A percentile compares a stretch with the other conserved stretches of the same genome.
Conservation (phyloP, 2,888 invertebrate genomes). For the Spatulosminthurus flaviceps region DNA sequence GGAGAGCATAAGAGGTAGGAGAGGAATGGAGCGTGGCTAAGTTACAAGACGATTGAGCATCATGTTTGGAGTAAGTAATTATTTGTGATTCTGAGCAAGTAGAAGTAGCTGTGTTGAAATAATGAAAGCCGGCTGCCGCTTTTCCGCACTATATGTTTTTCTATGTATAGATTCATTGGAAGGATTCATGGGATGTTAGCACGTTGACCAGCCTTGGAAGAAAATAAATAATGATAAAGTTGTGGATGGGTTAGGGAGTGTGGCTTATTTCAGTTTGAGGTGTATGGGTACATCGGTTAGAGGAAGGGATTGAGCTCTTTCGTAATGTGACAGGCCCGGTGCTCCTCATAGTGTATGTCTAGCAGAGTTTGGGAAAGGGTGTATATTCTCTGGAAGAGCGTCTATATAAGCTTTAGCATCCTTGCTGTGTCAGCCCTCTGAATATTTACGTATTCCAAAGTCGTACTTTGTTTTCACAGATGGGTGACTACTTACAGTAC, state of each 20-base stretch:
- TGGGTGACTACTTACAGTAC: slow-evolving; percentile 41
- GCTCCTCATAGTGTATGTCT: background rate
- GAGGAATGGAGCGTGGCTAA: background rate
- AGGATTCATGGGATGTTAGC: background rate
- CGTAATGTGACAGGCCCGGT: background rate
- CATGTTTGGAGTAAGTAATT: background rate
- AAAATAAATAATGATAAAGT: slow-evolving; percentile 13
- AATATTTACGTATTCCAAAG: slow-evolving; percentile 48
- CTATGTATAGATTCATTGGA: too few species aligned
- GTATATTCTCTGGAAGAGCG: too few species aligned
- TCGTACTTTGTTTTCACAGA: slow-evolving; percentile 52
- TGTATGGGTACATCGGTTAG: background rate
- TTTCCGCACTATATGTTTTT: too few species aligned
- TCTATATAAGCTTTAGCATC: too few species aligned
- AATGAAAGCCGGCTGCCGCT: too few species aligned
- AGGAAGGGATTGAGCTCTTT: background rate
- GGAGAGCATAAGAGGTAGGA: background rate
- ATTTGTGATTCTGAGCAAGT: background rate
- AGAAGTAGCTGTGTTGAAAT: background rate
- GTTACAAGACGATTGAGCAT: too few species aligned
- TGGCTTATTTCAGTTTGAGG: slow-evolving; percentile 32
- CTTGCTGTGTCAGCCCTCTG: slow-evolving; percentile 22
- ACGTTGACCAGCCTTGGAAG: background rate
- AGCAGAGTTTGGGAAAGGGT: too few species aligned
- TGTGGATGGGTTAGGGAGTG: background rate